Base-by-base conservation (phyloP, 2,888 invertebrate genomes). In the Dolomedes plantarius region DNA sequence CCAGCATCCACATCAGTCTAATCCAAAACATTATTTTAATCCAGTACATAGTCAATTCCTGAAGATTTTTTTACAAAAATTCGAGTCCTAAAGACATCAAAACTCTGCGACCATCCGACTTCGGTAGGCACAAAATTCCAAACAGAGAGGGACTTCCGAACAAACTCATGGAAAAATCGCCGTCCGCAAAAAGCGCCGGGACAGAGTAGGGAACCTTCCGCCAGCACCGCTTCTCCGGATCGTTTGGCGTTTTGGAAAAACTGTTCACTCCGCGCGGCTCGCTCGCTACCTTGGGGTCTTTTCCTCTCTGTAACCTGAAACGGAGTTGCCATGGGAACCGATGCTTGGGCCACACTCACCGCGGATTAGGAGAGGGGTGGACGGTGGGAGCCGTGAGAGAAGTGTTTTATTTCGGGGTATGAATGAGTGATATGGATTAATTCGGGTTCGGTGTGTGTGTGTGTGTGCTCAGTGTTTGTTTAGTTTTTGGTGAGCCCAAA, bases 281-380 rank as follows among this genome's bases (percentile, higher is more conserved):
- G 68, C 29, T 31, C 23, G 72, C 36, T 67, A 72, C 77, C 77
- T 77, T 83, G 76, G 65, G 73, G 46, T 72, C 71, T 62, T 81
- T 76, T 69, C 41, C 74, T 69, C 39, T 5, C 29, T 72, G 85
- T 86, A 86, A 86, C 85, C 85, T 86, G 78, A 86, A 79, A 78
- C 85, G 85, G 74, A 36, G 85, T 86, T 79, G 2, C 85, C 78
- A 86, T 86, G 62, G 85, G 62, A 79, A 86, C 85, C 19, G 46
- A 39, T 46, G 77, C 72, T 72, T 73, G 83, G 83, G 50, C 74
- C 74, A 46, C n/a, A 29, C 78, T 78, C 85, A 86, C 64, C 50
- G 19, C 46, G 62, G 31, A 50, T 62, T 68, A 23, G 2, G 32
- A 19, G 23, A 65, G 85, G 85, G 85, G 76, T 78, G 85, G 85